Base-by-base conservation (phyloP, 2,888 invertebrate species). In the Mesorhabditis sp. region DNA sequence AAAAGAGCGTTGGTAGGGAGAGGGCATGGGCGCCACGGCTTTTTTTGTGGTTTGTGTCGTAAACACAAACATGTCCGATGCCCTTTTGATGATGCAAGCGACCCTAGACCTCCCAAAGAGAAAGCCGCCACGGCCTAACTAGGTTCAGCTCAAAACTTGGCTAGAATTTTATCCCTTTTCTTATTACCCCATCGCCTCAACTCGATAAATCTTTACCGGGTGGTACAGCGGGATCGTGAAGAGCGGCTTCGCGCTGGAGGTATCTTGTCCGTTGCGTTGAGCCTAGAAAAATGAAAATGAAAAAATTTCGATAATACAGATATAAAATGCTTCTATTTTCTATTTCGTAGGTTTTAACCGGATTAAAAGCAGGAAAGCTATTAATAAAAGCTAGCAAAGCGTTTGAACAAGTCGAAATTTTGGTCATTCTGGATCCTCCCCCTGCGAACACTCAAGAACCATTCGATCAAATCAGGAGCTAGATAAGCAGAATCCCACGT, bases 191-290 rank as follows among this genome's bases (percentile, higher is more conserved):
- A 28, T 28, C 28, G 2, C 28, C 28, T 28, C 2, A 28, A 28
- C 28, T 28, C 28, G 2, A 50, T 13, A 50, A 50, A 50, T 50
- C 58, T 83, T 80, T 79, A 87, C 87, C 68, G 91, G 90, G 82
- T 92, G 91, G 78, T 90, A 90, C 6, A 93, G 87, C 65, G 90
- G 89, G 42, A 94, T 90, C 45, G 91, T 90, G 70, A 91, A 90
- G 4, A 93, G 87, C 0, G 92, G 90, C 76, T 91, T 90, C 4
- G 92, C 90, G 45, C 89, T 41, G 67, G 10, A 6, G n/a, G 41
- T 13, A 67, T 15, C 42, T 28, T 28, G 28, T 10, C 58, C 58
- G 2, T 50, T 50, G 2, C 58, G 58, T n/a, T 50, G 10, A 50
- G 58, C 58, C 58, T 50, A 50, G n/a, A 50, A 10, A 50, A 50